Percentiles rank a stretch among this genome's conserved stretches.
Conservation (phyloP, 2,113 vertebrate species). For the Callipepla californica region DNA sequence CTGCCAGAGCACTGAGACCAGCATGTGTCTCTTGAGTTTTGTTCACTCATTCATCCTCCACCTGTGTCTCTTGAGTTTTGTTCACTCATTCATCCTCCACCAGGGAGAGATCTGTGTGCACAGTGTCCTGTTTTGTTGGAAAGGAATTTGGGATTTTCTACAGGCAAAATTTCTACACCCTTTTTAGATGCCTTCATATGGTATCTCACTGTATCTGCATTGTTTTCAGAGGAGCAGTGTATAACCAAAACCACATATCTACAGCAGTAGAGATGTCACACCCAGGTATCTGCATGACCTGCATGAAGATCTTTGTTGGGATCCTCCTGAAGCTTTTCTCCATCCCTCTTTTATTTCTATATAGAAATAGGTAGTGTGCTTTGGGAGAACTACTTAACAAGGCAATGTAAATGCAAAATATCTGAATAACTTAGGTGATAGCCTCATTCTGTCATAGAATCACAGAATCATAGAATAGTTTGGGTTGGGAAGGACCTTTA, state of each 20-base stretch:
- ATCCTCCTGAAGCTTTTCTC: neutral
- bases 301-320: neutral
- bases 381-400: neutral
- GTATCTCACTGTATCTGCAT: neutral
- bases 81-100: neutral
- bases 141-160: neutral
- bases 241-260: neutral
- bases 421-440: neutral
- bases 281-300: neutral
- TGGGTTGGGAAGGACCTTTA: no score
- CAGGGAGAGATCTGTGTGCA: neutral
- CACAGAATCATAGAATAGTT: no score
- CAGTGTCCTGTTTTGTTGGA: neutral
- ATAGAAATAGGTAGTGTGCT: neutral
- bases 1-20: neutral
- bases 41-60: neutral
- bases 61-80: neutral
- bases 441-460: neutral
- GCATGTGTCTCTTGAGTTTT: neutral
- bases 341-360: neutral
- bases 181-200: neutral
- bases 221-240: neutral
- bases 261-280: neutral
- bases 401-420: neutral
- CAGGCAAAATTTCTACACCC: no score